These are phyloP conservation scores for Agrypnia vestita DNA, from an alignment of 1,140 invertebrate genomes.

Conservation along the genomic window DNA sequence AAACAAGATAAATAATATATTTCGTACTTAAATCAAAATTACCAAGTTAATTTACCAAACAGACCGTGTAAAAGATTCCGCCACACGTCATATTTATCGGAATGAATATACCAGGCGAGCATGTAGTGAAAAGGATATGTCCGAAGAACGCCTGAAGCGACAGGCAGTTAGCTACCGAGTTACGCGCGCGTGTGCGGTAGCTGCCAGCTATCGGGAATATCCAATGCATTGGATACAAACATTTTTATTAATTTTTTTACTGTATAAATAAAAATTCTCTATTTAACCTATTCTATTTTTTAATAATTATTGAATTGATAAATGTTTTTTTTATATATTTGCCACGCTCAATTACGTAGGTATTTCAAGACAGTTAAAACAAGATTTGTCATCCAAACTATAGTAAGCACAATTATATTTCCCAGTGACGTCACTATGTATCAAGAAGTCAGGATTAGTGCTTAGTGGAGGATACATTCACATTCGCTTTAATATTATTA, in stretches of 20 bases:
- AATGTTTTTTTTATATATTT: too few species aligned
- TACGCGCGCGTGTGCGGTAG: conserved; percentile 52
- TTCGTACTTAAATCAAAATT: not conserved
- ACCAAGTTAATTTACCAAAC: not conserved
- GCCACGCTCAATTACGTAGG: too few species aligned
- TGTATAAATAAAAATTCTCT: too few species aligned
- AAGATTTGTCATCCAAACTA: too few species aligned
- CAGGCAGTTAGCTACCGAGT: conserved; percentile 35
- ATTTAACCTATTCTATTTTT: too few species aligned
- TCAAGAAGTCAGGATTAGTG: too few species aligned
- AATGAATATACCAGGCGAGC: conserved; percentile 23
- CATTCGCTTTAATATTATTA: too few species aligned
- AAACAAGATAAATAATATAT: not conserved
- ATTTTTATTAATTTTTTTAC: not conserved
- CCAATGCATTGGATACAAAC: not conserved
- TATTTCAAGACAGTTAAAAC: too few species aligned
- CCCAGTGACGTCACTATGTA: too few species aligned
- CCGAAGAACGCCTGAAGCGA: conserved; percentile 25
- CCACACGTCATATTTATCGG: not conserved
- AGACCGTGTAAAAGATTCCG: not conserved
- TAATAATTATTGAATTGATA: too few species aligned
- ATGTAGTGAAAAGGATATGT: conserved; percentile 32
- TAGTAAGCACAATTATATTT: too few species aligned
- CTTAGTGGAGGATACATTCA: too few species aligned
- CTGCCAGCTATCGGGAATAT: conserved; percentile 12